These are phyloP conservation scores for Tor tambroides DNA, from an alignment of 2,113 vertebrate genomes.

Conservation along the genomic window DNA sequence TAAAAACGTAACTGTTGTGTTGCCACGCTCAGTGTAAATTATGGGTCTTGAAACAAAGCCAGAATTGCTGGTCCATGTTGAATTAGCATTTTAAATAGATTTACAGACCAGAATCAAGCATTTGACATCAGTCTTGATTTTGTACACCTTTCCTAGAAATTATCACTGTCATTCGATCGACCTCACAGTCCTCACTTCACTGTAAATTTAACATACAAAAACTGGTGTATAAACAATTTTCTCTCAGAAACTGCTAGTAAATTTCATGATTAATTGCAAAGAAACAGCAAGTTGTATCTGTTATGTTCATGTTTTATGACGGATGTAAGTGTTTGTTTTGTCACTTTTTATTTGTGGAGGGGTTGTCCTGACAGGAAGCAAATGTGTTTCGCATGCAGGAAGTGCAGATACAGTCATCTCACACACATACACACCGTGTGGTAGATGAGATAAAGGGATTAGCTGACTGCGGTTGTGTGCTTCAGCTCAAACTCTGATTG, in stretches of 20 bases:
- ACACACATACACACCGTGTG: conserved; percentile 32
- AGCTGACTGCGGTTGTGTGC: conserved; percentile 59
- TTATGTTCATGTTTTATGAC: not conserved
- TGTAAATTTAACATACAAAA: no score
- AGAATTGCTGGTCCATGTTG: not conserved
- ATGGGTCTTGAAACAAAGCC: not conserved
- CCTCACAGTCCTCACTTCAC: no score
- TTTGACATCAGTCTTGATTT: no score
- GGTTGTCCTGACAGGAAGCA: conserved; percentile 16
- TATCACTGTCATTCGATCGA: not conserved
- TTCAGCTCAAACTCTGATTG: conserved; percentile 72
- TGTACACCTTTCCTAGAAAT: not conserved
- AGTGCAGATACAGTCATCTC: conserved; percentile 10
- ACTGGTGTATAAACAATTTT: no score
- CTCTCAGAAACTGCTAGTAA: no score
- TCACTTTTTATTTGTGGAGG: not conserved
- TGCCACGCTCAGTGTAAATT: not conserved
- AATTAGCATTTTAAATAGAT: not conserved
- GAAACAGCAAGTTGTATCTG: no score
- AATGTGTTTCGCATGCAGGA: conserved; percentile 4
- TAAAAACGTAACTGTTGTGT: not conserved
- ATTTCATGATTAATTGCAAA: no score
- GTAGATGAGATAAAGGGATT: conserved; percentile 72
- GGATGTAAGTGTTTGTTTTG: not conserved
- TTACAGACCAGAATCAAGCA: no score